Base-by-base conservation (phyloP, 1,140 invertebrate genomes). In the Neodiprion virginianus region DNA sequence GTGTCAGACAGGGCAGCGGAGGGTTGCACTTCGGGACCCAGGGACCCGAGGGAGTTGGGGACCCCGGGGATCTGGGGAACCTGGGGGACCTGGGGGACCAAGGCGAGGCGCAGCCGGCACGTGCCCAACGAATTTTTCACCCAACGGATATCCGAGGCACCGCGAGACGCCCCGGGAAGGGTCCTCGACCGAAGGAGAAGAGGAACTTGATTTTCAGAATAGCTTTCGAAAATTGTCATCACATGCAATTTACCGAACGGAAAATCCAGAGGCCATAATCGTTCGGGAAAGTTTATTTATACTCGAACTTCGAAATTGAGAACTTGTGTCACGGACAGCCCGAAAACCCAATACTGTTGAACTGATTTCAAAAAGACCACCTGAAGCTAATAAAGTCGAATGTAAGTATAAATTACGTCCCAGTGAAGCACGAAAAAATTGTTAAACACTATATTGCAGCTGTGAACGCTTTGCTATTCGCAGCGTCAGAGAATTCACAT, bases 91-190 rank as follows among this genome's bases (percentile, higher is more conserved):
- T 61, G 53, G 53, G 53, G 53, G 53, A 61, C 11, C 53, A 8
- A 61, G 82, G 81, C 79, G 77, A 80, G 77, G 78, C 79, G 80
- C 82, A 84, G 81, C 81, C 81, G 82, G 81, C 83, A 83, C 83
- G 83, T 79, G 81, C 79, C 80, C 79, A 84, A 84, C 83, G 83
- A 84, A 84, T 84, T 83, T 83, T 84, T 84, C 80, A 84, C 78
- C 78, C 79, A 83, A 83, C 82, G 82, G 79, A 84, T 81, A 78
- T 79, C 77, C 69, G 66, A 72, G 74, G 76, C 74, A 77, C 70
- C 53, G 53, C 53, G 53, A 61, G 53, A 61, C 53, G 53, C 72
- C 65, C 67, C 71, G 72, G 66, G 49, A 76, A 76, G 67, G 71
- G 53, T 47, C 74, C 72, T 65, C 61, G 72, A 47, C 50, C 61